These are phyloP conservation scores for Xyliphius kryptos DNA, from an alignment of 2,113 vertebrate genomes.

Conservation along the genomic window DNA sequence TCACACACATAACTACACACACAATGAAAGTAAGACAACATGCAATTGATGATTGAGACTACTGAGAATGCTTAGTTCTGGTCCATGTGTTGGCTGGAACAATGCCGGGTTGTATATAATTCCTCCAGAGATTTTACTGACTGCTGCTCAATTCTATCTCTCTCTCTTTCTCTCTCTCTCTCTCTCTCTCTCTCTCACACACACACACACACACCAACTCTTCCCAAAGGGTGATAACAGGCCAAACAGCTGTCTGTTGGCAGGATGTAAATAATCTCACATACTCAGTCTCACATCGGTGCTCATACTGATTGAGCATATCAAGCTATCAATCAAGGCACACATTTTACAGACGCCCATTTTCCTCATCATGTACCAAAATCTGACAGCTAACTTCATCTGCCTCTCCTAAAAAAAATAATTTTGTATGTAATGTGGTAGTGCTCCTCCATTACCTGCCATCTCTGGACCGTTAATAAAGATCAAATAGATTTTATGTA, in stretches of 20 bases:
- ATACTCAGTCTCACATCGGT: conserved; percentile 1
- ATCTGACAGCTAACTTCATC: too few relatives aligned
- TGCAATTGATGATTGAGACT: conserved; percentile 9
- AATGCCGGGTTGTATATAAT: conserved; percentile 32
- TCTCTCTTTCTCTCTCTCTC: conserved; percentile 25
- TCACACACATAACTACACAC: neutral
- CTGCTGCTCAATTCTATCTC: neutral
- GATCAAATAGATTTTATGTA: too few relatives aligned
- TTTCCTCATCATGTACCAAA: too few relatives aligned
- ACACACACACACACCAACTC: conserved; percentile 7
- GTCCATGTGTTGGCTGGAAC: conserved; percentile 19
- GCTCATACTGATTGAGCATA: conserved; percentile 3
- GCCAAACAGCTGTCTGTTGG: conserved; percentile 11
- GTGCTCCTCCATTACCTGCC: too few relatives aligned
- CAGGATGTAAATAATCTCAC: conserved; percentile 26
- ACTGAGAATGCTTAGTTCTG: conserved; percentile 6
- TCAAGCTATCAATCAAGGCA: neutral
- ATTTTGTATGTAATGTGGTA: too few relatives aligned
- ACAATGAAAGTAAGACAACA: neutral
- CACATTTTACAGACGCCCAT: neutral
- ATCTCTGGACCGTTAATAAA: too few relatives aligned
- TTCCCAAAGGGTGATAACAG: conserved; percentile 15
- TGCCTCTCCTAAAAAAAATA: too few relatives aligned
- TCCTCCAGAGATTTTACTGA: conserved; percentile 25
- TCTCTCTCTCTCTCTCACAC: conserved; percentile 2